Conservation (phyloP, 2,113 vertebrate species). For the Taurulus bubalis region DNA sequence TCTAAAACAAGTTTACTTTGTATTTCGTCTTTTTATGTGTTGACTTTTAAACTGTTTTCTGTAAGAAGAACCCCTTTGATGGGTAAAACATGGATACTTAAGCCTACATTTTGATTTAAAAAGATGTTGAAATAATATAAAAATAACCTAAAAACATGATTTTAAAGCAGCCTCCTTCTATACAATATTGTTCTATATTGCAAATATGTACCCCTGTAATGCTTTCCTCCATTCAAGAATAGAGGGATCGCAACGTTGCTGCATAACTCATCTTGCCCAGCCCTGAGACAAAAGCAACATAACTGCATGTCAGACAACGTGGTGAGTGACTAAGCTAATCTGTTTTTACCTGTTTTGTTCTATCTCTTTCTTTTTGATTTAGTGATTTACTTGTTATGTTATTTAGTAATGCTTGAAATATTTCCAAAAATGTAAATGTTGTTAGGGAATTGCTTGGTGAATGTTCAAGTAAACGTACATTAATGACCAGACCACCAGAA, state of each 20-base stretch:
- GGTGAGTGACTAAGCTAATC: constrained; percentile 56
- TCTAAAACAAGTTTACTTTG: background rate
- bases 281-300: background rate
- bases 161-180: background rate
- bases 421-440: background rate
- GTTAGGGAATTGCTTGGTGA: background rate
- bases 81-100: background rate
- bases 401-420: background rate
- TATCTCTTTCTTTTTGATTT: background rate
- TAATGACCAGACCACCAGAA: background rate
- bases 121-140: background rate
- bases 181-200: background rate
- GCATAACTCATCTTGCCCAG: constrained; percentile 37
- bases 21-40: background rate
- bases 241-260: background rate
- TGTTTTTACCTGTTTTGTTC: background rate
- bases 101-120: background rate
- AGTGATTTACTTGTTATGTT: background rate
- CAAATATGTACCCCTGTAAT: constrained; percentile 2
- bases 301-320: constrained; percentile 5
- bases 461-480: background rate
- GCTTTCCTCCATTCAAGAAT: constrained; percentile 49
- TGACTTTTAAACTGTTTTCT: background rate
- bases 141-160: background rate
- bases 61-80: background rate